Conservation (phyloP, 2,113 vertebrate species). For the Cebidichthys violaceus region DNA sequence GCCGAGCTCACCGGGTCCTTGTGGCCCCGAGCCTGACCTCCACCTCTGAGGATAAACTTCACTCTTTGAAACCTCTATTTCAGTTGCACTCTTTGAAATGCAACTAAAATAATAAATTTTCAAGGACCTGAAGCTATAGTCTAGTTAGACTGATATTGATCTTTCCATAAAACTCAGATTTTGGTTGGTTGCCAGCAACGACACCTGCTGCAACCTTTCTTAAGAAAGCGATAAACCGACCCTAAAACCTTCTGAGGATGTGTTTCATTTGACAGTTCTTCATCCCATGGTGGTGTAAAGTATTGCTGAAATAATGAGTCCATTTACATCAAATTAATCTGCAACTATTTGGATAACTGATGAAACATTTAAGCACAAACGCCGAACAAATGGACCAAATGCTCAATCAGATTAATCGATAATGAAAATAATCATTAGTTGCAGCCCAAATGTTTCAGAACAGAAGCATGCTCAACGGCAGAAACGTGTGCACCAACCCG, state of each 20-base stretch:
- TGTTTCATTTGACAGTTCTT: neutral
- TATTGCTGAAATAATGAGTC: too few relatives aligned
- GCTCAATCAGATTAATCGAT: neutral
- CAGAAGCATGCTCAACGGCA: neutral
- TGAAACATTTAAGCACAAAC: too few relatives aligned
- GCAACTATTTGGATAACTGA: too few relatives aligned
- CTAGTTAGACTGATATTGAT: neutral
- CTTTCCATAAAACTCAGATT: neutral
- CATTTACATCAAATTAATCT: too few relatives aligned
- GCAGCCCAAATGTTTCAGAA: too few relatives aligned
- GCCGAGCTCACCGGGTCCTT: slow-evolving; percentile 30
- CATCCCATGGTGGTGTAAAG: neutral
- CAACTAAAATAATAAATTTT: slow-evolving; percentile 19
- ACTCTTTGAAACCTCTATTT: neutral
- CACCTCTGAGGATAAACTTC: neutral
- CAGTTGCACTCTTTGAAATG: neutral
- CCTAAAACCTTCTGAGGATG: neutral
- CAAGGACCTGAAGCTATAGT: neutral
- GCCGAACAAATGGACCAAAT: too few relatives aligned
- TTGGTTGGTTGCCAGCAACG: neutral
- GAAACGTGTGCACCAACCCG: slow-evolving; percentile 24
- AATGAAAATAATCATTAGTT: neutral
- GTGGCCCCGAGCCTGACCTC: slow-evolving; percentile 21
- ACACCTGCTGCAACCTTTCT: neutral
- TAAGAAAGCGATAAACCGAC: neutral